Evolutionary conservation across 2,888 invertebrate genomes (phyloP).

Genomic region (Bombylius major): DNA sequence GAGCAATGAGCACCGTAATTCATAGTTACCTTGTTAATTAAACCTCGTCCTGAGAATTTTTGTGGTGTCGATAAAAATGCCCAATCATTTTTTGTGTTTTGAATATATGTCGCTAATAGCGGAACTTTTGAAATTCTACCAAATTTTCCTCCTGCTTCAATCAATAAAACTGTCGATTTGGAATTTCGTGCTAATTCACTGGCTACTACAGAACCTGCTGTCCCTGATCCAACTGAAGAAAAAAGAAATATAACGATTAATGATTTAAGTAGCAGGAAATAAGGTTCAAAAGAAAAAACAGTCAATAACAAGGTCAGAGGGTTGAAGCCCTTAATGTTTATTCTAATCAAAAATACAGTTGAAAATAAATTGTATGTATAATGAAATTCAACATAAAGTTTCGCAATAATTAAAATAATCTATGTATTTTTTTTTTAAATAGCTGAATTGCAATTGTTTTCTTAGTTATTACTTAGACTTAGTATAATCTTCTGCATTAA

Average conservation of each 20-base stretch:
- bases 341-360: too few relatives aligned
- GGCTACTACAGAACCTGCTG: conserved; percentile 57
- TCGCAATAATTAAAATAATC: too few relatives aligned
- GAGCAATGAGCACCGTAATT: too few relatives aligned
- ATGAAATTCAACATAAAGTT: too few relatives aligned
- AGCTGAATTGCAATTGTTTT: too few relatives aligned
- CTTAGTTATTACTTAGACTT: too few relatives aligned
- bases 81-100: conserved; percentile 57
- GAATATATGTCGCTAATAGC: conserved; percentile 52
- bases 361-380: too few relatives aligned
- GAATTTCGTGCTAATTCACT: conserved; percentile 47
- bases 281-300: too few relatives aligned
- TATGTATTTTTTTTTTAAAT: too few relatives aligned
- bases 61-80: conserved; percentile 50
- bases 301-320: too few relatives aligned
- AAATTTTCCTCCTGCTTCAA: conserved; percentile 61
- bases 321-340: too few relatives aligned
- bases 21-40: conserved; percentile 43
- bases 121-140: conserved; percentile 50
- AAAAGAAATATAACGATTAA: background rate
- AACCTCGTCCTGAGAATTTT: conserved; percentile 50
- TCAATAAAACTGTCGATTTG: conserved; percentile 44
- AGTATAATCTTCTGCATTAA: too few relatives aligned
- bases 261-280: background rate
- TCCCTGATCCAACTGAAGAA: conserved; percentile 54